Base-by-base conservation (phyloP, 1,140 invertebrate species). In the Dendroctonus valens region DNA sequence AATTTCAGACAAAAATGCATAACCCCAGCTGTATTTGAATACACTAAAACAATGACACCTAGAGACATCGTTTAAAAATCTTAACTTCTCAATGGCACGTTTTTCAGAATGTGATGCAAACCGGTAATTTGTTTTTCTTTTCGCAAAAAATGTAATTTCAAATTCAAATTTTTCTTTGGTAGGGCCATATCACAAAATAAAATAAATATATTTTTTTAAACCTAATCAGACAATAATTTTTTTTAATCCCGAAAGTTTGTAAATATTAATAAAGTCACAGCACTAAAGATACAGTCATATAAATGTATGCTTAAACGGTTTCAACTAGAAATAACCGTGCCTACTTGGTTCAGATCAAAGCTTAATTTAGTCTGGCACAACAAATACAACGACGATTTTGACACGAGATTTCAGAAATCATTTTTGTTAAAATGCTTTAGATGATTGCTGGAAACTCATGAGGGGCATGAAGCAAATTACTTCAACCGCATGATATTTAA, bases 271-370 rank as follows among this genome's bases (percentile, higher is more conserved):
- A 69, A 68, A 72, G 69, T 76, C 75, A 76, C 75, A 76, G 75
- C 75, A 75, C 75, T 74, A 75, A 76, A 76, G 71, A 76, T 75
- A 75, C 75, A 76, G 75, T 76, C 75, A 72, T 67, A 73, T 60
- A 73, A 71, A 72, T 75, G 72, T 74, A 73, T 69, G 69, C 67
- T 69, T 59, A 53, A 69, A 70, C 68, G 70, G 71, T 72, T 74
- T 52, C 57, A 49, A 9, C 59, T 58, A 68, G 65, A 70, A 72
- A 67, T 70, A 72, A 74, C 67, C 75, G 75, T 75, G 74, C 74
- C 75, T 68, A 62, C 54, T 62, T 63, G 48, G 48, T 71, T 74
- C 73, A 74, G 73, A 74, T 74, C 73, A 69, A 73, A 66, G 66
- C 51, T 42, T 42, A 58, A 6, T 41, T 26, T 26, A 26, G 26